Evolutionary conservation across 2,113 vertebrate species (phyloP).

Genomic region (Trematomus loennbergii): DNA sequence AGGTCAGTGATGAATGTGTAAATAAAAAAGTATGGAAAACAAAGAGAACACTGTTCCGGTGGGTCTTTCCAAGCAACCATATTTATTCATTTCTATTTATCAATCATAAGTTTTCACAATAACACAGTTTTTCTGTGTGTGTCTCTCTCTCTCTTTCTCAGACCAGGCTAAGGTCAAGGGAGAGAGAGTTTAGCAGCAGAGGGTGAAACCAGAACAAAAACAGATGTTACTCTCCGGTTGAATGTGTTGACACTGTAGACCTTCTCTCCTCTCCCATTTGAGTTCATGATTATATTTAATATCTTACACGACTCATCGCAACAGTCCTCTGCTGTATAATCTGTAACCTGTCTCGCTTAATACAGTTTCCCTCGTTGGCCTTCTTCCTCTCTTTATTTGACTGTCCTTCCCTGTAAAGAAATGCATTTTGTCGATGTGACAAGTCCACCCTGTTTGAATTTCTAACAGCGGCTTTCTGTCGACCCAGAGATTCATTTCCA

Average conservation of each 20-base stretch:
- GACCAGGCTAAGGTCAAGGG: constrained; percentile 52
- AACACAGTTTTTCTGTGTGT: no score
- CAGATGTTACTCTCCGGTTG: constrained; percentile 51
- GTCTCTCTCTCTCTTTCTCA: not conserved
- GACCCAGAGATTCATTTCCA: constrained; percentile 56
- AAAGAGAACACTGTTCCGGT: no score
- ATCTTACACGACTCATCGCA: constrained; percentile 36
- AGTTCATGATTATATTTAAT: constrained; percentile 13
- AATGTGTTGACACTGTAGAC: constrained; percentile 69
- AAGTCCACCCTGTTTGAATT: constrained; percentile 56
- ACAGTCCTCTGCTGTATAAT: constrained; percentile 28
- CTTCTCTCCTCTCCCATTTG: constrained; percentile 9
- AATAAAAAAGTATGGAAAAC: no score
- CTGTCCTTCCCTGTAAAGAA: constrained; percentile 11
- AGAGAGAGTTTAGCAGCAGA: constrained; percentile 46
- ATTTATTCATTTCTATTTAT: no score
- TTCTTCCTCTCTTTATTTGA: constrained; percentile 5
- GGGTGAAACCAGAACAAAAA: constrained; percentile 57
- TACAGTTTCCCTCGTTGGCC: constrained; percentile 15
- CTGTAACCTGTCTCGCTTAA: constrained; percentile 14
- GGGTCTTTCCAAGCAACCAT: no score
- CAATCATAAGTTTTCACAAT: no score
- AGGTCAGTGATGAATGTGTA: no score
- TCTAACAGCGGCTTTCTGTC: constrained; percentile 57
- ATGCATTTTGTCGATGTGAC: constrained; percentile 38